Conservation (phyloP, 2,888 invertebrate genomes). For the Drosophila differens region DNA sequence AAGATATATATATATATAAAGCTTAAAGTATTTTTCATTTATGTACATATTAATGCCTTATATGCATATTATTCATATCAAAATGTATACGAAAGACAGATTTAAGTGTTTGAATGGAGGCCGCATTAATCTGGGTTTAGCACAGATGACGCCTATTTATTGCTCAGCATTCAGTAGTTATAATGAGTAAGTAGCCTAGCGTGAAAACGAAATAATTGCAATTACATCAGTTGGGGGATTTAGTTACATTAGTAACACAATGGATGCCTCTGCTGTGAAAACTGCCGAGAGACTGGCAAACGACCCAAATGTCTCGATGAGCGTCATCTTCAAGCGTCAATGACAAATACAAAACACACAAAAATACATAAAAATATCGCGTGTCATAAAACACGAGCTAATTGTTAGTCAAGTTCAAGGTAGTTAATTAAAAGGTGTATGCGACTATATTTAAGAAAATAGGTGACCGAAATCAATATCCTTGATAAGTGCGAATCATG, state of each 20-base stretch:
- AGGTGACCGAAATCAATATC: slow-evolving; percentile 34
- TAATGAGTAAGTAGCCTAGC: slow-evolving; percentile 2
- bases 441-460: not conserved
- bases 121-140: not conserved
- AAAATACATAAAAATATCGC: slow-evolving; percentile 23
- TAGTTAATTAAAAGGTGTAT: slow-evolving; percentile 15
- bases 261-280: slow-evolving; percentile 14
- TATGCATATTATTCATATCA: not conserved
- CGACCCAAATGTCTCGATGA: slow-evolving; percentile 44
- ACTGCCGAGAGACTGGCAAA: slow-evolving; percentile 9
- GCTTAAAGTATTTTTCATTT: not conserved
- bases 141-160: not conserved
- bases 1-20: too few species aligned
- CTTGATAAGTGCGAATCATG: slow-evolving; percentile 21
- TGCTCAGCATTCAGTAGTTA: not conserved
- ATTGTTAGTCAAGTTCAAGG: slow-evolving; percentile 68
- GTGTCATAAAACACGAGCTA: slow-evolving; percentile 52
- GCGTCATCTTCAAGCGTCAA: slow-evolving; percentile 39
- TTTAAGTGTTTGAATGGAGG: not conserved
- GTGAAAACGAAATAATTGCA: slow-evolving; percentile 44
- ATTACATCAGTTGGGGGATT: slow-evolving; percentile 50
- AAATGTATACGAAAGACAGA: not conserved
- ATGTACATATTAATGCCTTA: not conserved
- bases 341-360: slow-evolving; percentile 30
- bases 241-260: slow-evolving; percentile 5